phyloP scores from a whole-genome alignment of 2,888 invertebrate genomes.

The Brachypterus glaber region DNA sequence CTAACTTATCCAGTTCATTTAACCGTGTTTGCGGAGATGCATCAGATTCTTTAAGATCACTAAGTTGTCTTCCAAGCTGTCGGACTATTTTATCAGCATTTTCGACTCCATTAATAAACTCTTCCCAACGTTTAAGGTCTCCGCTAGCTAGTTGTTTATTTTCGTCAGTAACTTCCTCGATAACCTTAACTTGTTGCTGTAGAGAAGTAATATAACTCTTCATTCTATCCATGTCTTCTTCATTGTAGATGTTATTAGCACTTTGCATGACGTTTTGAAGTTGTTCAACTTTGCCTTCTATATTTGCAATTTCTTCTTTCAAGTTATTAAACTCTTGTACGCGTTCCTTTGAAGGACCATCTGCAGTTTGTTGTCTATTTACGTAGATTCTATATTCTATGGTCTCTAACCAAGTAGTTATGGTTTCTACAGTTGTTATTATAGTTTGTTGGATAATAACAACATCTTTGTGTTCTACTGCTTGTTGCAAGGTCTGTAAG shows the following conservation, averaged over 20 bases:
- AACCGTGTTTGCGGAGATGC: slow-evolving; percentile 58
- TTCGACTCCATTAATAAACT: slow-evolving; percentile 55
- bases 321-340: slow-evolving; percentile 53
- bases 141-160: slow-evolving; percentile 49
- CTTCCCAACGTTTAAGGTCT: slow-evolving; percentile 60
- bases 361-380: slow-evolving; percentile 47
- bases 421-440: slow-evolving; percentile 66
- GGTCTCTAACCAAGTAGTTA: slow-evolving; percentile 76
- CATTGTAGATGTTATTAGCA: slow-evolving; percentile 42
- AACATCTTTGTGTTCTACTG: slow-evolving; percentile 50
- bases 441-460: slow-evolving; percentile 57
- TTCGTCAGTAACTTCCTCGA: slow-evolving; percentile 56
- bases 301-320: slow-evolving; percentile 54
- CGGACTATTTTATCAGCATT: slow-evolving; percentile 47
- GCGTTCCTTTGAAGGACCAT: slow-evolving; percentile 51
- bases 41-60: slow-evolving; percentile 52
- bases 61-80: slow-evolving; percentile 45
- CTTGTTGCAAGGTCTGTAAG: slow-evolving; percentile 48
- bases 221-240: slow-evolving; percentile 42
- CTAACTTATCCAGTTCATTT: slow-evolving; percentile 59
- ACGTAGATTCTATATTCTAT: slow-evolving; percentile 70
- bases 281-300: slow-evolving; percentile 56
- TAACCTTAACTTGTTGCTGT: slow-evolving; percentile 58
- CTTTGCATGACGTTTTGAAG: slow-evolving; percentile 50
- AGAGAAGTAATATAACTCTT: slow-evolving; percentile 50